These are phyloP conservation scores for Anastrepha ludens DNA, from an alignment of 1,140 invertebrate species.

Conservation along the genomic window DNA sequence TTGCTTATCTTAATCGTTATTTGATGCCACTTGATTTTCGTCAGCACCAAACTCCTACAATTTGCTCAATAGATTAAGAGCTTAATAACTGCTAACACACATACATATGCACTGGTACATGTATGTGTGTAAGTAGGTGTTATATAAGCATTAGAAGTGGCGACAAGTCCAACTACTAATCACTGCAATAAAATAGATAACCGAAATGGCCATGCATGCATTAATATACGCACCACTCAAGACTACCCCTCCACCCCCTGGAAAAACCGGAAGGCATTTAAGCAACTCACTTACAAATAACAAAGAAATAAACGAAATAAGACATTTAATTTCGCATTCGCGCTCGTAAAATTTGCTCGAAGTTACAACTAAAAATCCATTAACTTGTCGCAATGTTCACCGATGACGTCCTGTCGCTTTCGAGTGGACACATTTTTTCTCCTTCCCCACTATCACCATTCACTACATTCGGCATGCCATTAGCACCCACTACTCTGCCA, in stretches of 20 bases:
- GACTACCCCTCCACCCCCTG: background rate
- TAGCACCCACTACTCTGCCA: conserved; percentile 31
- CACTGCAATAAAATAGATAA: conserved; percentile 48
- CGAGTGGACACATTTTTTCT: conserved; percentile 29
- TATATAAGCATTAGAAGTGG: background rate
- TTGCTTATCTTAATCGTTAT: background rate
- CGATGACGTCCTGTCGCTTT: conserved; percentile 21
- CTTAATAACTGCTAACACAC: background rate
- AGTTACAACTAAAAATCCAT: conserved; percentile 40
- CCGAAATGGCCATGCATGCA: background rate
- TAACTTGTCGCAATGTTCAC: background rate
- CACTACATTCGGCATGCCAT: background rate
- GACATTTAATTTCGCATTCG: conserved; percentile 50
- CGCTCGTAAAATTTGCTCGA: conserved; percentile 36
- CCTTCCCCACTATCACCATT: background rate
- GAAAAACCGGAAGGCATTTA: background rate
- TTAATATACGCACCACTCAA: conserved; percentile 3
- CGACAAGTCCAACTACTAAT: conserved; percentile 46
- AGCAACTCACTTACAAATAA: conserved; percentile 23
- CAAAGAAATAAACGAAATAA: background rate
- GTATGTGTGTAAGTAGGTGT: background rate
- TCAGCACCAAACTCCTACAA: background rate
- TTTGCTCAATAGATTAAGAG: conserved; percentile 21
- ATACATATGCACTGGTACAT: background rate
- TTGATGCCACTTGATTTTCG: background rate